Percentiles rank a stretch among this genome's conserved stretches.
These are phyloP conservation scores for Unio pictorum DNA, from an alignment of 2,888 invertebrate genomes.

Conservation along the genomic window DNA sequence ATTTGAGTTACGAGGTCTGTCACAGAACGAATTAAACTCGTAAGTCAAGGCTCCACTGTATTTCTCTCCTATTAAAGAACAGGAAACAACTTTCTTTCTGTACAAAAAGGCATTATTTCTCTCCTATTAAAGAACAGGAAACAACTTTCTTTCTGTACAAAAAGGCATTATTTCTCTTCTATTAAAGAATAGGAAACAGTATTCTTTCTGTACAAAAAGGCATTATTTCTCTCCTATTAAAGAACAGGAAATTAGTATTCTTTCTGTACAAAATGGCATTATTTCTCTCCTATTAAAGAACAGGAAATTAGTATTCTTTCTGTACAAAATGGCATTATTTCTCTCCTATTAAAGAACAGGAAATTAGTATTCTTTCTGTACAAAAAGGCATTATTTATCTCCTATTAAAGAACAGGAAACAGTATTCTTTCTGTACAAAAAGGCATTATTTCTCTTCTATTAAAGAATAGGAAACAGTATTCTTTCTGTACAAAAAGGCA, in stretches of 20 bases:
- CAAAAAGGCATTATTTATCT: constrained; percentile 6
- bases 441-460: constrained; percentile 25
- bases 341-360: constrained; percentile 31
- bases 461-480: constrained; percentile 3
- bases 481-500: not conserved
- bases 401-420: constrained; percentile 26
- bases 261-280: not conserved
- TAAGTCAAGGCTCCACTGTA: no score
- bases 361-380: not conserved
- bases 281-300: constrained; percentile 31
- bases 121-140: constrained; percentile 31
- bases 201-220: not conserved
- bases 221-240: constrained; percentile 28
- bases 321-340: not conserved
- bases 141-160: not conserved
- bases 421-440: not conserved
- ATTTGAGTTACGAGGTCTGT: no score
- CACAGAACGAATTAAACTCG: no score
- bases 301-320: not conserved
- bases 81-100: not conserved
- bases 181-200: constrained; percentile 6
- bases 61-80: constrained; percentile 31
- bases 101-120: not conserved
- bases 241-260: not conserved
- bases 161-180: constrained; percentile 24